Conservation (phyloP, 2,888 invertebrate species). For the Colostygia pectinataria region DNA sequence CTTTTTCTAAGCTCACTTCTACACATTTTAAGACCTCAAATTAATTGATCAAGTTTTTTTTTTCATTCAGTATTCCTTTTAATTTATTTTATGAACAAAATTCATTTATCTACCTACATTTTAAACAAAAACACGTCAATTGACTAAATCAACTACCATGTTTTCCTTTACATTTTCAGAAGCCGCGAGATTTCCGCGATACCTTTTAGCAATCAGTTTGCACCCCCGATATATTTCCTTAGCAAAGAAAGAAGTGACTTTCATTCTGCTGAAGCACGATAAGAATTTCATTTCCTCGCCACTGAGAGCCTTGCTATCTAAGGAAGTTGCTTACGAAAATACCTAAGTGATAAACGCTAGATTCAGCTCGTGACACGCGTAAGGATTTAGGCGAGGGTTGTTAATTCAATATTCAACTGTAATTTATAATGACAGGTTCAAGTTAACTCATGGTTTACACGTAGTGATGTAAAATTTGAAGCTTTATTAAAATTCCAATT, state of each 20-base stretch:
- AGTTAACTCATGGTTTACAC: too few species aligned
- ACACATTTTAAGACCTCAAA: too few species aligned
- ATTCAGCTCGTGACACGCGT: constrained; percentile 59
- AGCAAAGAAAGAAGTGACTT: constrained; percentile 75
- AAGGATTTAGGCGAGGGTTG: constrained; percentile 9
- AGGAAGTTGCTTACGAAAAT: constrained; percentile 80
- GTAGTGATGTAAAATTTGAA: too few species aligned
- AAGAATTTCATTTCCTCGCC: constrained; percentile 83
- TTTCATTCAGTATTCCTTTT: too few species aligned
- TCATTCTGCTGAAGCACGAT: constrained; percentile 75
- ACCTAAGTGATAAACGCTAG: constrained; percentile 78
- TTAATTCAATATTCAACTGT: constrained; percentile 2
- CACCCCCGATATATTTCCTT: constrained; percentile 74
- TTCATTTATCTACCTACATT: too few species aligned
- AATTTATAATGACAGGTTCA: too few species aligned
- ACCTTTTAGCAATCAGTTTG: constrained; percentile 71
- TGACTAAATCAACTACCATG: background rate
- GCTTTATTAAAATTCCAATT: too few species aligned
- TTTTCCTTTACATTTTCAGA: constrained; percentile 46
- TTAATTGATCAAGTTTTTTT: too few species aligned
- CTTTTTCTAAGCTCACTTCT: too few species aligned
- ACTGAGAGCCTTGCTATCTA: constrained; percentile 73
- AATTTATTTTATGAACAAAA: too few species aligned
- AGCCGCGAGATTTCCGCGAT: constrained; percentile 61
- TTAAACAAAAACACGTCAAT: background rate